Evolutionary conservation across 2,888 invertebrate species (phyloP), one percentile per base, ranked within the genome.

Genomic region (Seladonia tumulorum): DNA sequence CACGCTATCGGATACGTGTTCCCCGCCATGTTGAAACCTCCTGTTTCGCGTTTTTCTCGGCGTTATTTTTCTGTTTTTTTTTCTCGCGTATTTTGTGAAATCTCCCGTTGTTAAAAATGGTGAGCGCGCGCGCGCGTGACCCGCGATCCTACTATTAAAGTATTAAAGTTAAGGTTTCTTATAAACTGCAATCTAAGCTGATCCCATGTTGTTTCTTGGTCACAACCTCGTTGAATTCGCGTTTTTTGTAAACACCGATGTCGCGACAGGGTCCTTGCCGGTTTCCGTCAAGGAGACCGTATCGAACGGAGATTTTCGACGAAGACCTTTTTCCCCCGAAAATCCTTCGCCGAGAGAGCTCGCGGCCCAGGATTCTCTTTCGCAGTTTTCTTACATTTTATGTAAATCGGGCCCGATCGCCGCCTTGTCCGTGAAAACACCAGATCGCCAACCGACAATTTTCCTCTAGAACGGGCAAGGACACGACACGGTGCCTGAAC

Each of bases 141-240:
- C 78, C 91, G 88, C 85, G 83, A 74, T 70, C 83, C 79, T 91
- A 91, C 74, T 85, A 85, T 88, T 89, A 89, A 90, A 78, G 81
- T 90, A 90, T 89, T 90, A 91, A 89, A 89, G 89, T 92, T 93
- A 92, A 84, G 76, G 72, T 92, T 68, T 42, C 90, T 92, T 91
- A 92, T 92, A 94, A 94, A 94, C 92, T 94, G 93, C 93, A 93
- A 92, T 94, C 92, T 94, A 93, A 93, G 92, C 94, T 94, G 94
- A 93, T 94, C 94, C 94, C 94, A 94, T 93, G 88, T 92, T 92
- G 91, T 93, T 94, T 92, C 88, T 93, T 94, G 94, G 94, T 94
- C 94, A 94, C 94, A 94, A 94, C 94, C 94, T 92, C 92, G 90
- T 93, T 93, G 91, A 90, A 89, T 90, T 81, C 42, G 39, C 68